These are phyloP conservation scores for Nibea coibor DNA, from an alignment of 2,113 vertebrate genomes.

Conservation along the genomic window DNA sequence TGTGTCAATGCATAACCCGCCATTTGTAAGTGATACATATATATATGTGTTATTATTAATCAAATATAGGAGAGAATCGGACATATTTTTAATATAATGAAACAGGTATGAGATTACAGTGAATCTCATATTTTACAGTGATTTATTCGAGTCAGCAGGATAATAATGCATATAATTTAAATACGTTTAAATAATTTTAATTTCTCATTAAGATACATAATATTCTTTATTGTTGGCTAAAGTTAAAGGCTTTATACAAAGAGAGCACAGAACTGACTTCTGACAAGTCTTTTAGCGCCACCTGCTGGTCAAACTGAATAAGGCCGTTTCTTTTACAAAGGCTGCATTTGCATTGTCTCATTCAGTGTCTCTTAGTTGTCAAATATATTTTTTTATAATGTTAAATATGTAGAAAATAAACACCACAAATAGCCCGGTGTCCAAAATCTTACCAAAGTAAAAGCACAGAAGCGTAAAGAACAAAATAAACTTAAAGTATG, in stretches of 20 bases:
- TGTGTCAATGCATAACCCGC: not conserved
- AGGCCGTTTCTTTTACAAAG: not conserved
- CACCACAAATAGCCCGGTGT: too few relatives aligned
- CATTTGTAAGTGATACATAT: not conserved
- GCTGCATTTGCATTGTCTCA: too few relatives aligned
- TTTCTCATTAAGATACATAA: not conserved
- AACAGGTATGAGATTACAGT: not conserved
- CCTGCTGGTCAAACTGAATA: slow-evolving; percentile 46
- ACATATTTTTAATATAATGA: not conserved
- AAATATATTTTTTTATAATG: too few relatives aligned
- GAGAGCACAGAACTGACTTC: not conserved
- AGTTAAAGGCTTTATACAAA: not conserved
- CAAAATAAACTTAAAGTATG: too few relatives aligned
- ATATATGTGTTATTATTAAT: not conserved
- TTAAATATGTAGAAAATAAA: too few relatives aligned
- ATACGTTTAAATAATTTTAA: not conserved
- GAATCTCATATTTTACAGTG: not conserved
- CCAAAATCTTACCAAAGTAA: too few relatives aligned
- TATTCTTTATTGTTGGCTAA: not conserved
- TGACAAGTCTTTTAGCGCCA: slow-evolving; percentile 37
- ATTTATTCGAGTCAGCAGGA: not conserved
- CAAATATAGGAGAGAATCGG: not conserved
- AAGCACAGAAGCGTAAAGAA: too few relatives aligned
- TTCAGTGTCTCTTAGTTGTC: too few relatives aligned
- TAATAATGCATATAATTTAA: not conserved